Evolutionary conservation across 1,140 invertebrate species (phyloP).

Genomic region (Cyphomyrmex costatus): DNA sequence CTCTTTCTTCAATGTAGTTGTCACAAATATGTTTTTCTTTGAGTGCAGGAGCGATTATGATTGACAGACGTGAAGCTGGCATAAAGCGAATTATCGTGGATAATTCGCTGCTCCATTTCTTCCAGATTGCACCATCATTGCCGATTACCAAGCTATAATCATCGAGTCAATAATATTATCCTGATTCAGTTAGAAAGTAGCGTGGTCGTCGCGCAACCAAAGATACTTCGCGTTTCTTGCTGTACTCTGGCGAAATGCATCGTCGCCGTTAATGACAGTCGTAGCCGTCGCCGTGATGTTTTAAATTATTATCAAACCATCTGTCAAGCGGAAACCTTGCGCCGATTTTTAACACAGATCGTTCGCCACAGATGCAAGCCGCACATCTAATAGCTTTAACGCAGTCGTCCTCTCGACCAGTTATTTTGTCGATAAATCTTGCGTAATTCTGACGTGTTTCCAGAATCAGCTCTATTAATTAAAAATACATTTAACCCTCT

Average conservation of each 20-base stretch:
- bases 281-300: neutral
- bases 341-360: neutral
- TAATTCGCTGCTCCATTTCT: conserved; percentile 1
- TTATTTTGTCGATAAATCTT: neutral
- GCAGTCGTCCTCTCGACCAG: neutral
- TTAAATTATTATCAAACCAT: conserved; percentile 1
- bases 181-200: conserved; percentile 31
- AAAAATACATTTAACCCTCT: too few species aligned
- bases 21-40: too few species aligned
- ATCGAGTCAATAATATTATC: conserved; percentile 7
- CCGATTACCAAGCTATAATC: neutral
- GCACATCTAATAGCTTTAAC: neutral
- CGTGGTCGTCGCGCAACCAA: neutral
- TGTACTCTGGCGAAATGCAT: neutral
- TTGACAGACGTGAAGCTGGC: neutral
- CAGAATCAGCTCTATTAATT: too few species aligned
- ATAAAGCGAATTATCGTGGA: neutral
- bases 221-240: neutral
- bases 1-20: too few species aligned
- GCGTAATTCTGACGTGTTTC: neutral
- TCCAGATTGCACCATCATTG: neutral
- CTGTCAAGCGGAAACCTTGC: neutral
- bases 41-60: neutral
- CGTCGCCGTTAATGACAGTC: neutral
- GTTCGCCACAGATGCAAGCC: neutral